Base-by-base conservation (phyloP, 1,140 invertebrate species). In the Colletes latitarsis region DNA sequence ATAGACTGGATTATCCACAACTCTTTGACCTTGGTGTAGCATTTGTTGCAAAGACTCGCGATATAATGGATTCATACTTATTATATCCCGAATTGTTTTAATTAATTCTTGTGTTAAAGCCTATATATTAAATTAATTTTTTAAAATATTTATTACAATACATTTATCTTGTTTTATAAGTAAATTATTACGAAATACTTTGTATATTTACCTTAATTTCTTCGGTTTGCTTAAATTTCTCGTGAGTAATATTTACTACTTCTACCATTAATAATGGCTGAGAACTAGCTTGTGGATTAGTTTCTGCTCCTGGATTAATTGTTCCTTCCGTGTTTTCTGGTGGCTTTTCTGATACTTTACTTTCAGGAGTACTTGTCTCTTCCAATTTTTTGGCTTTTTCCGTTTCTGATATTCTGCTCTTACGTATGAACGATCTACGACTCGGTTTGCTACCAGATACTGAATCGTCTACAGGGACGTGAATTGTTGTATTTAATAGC, bases 1-100 rank as follows among this genome's bases (percentile, higher is more conserved):
- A 93, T 99, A 99, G 30, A 99, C 97, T n/a, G 99, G 99, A 94
- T 99, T 99, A 92, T 99, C 99, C 39, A 99, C 97, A 19, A 99
- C 97, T 83, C 98, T 94, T 92, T 99, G 98, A 6, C 98, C 98
- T 90, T 98, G 97, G 89, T 99, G 98, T 82, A 99, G 94, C 96
- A 99, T 98, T 94, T 99, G 98, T 91, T 98, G 97, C 4, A 98
- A 94, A 63, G 96, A 97, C 89, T 97, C 97, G 85, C 98, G 95
- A 92, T 99, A 99, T 41, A 99, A 93, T 4, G 98, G 98, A 95
- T 99, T 99, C 94, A 99, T 95, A 76, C 97, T 96, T 76, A 99
- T 99, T 82, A 99, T 99, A 93, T 99, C 98, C 67, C 98, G 94
- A 66, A 99, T 99, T 0, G 99, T 99, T 93, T 99, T 99, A 10